Conservation (phyloP, 2,888 invertebrate genomes). For the Drosophila gaucha region DNA sequence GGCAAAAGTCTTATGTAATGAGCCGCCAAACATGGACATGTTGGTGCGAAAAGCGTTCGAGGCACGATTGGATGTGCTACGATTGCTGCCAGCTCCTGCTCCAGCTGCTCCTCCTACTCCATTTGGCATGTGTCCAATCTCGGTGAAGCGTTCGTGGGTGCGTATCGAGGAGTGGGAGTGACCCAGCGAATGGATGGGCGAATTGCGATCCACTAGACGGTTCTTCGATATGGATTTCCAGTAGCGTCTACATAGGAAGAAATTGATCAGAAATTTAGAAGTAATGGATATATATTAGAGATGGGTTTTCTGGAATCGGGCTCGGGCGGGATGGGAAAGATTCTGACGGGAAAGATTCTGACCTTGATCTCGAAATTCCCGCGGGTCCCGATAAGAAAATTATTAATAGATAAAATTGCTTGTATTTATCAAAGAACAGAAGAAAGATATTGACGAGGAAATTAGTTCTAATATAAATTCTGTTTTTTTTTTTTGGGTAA, state of each 20-base stretch:
- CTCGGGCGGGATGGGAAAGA: too few relatives aligned
- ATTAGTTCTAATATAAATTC: too few relatives aligned
- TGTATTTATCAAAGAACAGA: too few relatives aligned
- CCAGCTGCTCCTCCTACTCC: constrained; percentile 32
- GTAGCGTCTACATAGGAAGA: constrained; percentile 86
- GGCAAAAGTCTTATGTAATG: constrained; percentile 89
- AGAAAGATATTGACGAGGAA: too few relatives aligned
- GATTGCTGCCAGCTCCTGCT: constrained; percentile 45
- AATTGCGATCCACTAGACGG: constrained; percentile 85
- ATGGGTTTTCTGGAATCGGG: too few relatives aligned
- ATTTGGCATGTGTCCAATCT: constrained; percentile 83
- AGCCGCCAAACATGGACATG: constrained; percentile 88
- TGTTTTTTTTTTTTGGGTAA: too few relatives aligned
- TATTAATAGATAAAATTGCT: too few relatives aligned
- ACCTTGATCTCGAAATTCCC: too few relatives aligned
- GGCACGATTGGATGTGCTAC: constrained; percentile 77
- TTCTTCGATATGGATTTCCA: constrained; percentile 92
- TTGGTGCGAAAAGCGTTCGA: constrained; percentile 82
- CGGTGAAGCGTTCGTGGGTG: constrained; percentile 84
- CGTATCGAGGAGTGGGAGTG: constrained; percentile 85
- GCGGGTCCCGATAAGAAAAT: too few relatives aligned
- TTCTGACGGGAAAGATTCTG: too few relatives aligned
- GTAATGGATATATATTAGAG: too few relatives aligned
- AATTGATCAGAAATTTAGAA: not conserved
- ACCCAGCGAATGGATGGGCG: constrained; percentile 84